Conservation (phyloP, 2,888 invertebrate species). For the Crematogaster levior region DNA sequence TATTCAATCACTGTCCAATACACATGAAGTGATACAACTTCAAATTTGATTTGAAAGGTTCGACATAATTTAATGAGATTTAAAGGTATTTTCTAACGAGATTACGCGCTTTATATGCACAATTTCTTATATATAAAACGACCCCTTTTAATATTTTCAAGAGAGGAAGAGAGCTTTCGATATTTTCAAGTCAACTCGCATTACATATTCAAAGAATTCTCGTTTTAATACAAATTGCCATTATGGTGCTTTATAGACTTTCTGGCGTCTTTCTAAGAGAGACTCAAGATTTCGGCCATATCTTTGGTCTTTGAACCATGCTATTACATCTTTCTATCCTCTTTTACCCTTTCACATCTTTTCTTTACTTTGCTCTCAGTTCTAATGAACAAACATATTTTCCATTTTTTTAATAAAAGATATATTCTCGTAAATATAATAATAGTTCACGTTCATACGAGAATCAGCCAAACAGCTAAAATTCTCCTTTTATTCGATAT, state of each 20-base stretch:
- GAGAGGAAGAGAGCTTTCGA: too few relatives aligned
- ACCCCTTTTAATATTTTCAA: constrained; percentile 10
- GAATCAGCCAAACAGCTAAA: not conserved
- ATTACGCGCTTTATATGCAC: not conserved
- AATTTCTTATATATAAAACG: constrained; percentile 6
- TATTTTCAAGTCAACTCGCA: constrained; percentile 1
- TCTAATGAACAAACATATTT: constrained; percentile 21
- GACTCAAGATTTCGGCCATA: constrained; percentile 19
- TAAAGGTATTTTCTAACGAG: not conserved
- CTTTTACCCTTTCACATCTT: not conserved
- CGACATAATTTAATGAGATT: constrained; percentile 6
- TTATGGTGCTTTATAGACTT: constrained; percentile 15
- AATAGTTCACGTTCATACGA: not conserved
- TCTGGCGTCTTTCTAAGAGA: not conserved
- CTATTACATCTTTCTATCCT: not conserved
- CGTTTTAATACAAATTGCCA: constrained; percentile 21
- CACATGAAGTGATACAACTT: not conserved
- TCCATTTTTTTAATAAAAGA: not conserved
- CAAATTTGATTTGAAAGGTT: not conserved
- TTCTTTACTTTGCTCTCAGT: constrained; percentile 6
- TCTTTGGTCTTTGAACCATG: constrained; percentile 27
- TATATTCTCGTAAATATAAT: not conserved
- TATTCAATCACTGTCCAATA: constrained; percentile 20
- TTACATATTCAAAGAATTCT: constrained; percentile 33
- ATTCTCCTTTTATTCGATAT: not conserved